Evolutionary conservation across 2,888 invertebrate species (phyloP).

Genomic region (Ectobius pallidus): DNA sequence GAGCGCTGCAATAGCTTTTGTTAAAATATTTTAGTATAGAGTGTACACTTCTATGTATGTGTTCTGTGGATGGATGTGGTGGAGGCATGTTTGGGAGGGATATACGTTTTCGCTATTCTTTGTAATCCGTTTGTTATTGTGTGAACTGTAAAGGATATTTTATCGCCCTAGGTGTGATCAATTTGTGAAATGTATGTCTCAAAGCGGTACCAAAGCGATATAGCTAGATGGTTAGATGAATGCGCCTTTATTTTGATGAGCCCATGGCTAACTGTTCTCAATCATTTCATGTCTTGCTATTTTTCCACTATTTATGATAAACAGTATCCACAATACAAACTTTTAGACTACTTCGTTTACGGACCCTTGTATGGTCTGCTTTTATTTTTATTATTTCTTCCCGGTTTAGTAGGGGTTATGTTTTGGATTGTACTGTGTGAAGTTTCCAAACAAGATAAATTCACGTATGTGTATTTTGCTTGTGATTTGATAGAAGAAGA

Average conservation of each 20-base stretch:
- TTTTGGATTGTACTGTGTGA: slow-evolving; percentile 35
- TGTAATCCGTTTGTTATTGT: too few relatives aligned
- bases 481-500: not conserved
- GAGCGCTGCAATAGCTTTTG: too few relatives aligned
- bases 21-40: too few relatives aligned
- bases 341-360: slow-evolving; percentile 37
- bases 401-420: slow-evolving; percentile 36
- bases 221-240: slow-evolving; percentile 36
- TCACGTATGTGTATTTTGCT: slow-evolving; percentile 24
- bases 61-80: too few relatives aligned
- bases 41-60: too few relatives aligned
- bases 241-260: slow-evolving; percentile 37
- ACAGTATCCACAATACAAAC: slow-evolving; percentile 36
- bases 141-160: too few relatives aligned
- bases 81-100: too few relatives aligned
- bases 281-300: slow-evolving; percentile 41
- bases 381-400: slow-evolving; percentile 33
- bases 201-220: too few relatives aligned
- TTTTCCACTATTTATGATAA: slow-evolving; percentile 41
- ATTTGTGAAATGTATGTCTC: too few relatives aligned
- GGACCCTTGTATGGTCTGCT: slow-evolving; percentile 39
- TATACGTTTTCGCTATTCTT: too few relatives aligned
- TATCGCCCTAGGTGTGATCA: too few relatives aligned
- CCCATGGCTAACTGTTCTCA: slow-evolving; percentile 40
- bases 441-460: slow-evolving; percentile 33